Percentiles rank a stretch among this genome's conserved stretches.
Evolutionary conservation across 1,140 invertebrate genomes (phyloP).

Genomic region (Meloidogyne floridensis): DNA sequence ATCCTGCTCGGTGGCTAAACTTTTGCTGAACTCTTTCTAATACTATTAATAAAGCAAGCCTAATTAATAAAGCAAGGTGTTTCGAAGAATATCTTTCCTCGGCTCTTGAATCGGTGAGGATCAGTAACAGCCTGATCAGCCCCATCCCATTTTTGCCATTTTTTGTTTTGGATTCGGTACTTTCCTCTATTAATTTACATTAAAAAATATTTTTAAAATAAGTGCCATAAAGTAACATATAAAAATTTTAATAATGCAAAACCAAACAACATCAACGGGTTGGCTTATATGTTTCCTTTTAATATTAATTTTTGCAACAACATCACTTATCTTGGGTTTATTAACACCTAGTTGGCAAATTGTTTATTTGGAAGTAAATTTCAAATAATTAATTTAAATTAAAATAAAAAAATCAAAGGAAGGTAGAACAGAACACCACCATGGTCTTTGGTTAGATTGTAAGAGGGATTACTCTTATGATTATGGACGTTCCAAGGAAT

Average conservation of each 20-base stretch:
- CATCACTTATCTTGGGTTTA: constrained; percentile 48
- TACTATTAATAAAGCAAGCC: no score
- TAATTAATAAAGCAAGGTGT: no score
- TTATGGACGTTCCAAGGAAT: constrained; percentile 60
- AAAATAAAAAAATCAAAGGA: constrained; percentile 45
- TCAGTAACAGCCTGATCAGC: no score
- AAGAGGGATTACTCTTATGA: constrained; percentile 64
- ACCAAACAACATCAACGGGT: constrained; percentile 9
- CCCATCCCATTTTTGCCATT: no score
- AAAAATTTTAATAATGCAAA: background rate
- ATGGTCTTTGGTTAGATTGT: constrained; percentile 64
- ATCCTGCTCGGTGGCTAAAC: no score
- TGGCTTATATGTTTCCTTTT: constrained; percentile 55
- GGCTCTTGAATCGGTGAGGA: no score
- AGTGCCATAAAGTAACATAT: background rate
- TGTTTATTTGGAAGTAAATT: constrained; percentile 53
- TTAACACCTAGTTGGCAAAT: constrained; percentile 62
- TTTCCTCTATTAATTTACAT: no score
- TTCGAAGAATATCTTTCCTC: no score
- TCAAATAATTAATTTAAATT: background rate
- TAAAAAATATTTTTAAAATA: no score
- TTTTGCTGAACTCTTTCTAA: no score
- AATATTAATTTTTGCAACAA: constrained; percentile 58
- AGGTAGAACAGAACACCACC: constrained; percentile 64
- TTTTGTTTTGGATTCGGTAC: no score